Conservation (phyloP, 2,888 invertebrate species). For the Blastobasis adustella region DNA sequence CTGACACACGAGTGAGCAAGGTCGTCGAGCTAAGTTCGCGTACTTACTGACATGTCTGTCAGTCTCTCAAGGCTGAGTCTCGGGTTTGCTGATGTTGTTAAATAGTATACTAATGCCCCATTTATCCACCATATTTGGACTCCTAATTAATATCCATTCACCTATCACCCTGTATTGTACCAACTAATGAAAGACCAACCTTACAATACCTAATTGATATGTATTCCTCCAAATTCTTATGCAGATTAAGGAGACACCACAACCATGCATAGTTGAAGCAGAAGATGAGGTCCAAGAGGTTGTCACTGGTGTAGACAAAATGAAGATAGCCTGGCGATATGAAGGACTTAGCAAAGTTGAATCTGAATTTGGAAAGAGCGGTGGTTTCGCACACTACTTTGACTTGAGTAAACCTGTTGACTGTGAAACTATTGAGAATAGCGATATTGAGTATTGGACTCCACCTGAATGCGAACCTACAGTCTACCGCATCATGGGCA, state of each 20-base stretch:
- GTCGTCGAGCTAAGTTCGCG: no score
- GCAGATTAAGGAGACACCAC: constrained; percentile 66
- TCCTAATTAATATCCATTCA: no score
- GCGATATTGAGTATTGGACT: constrained; percentile 76
- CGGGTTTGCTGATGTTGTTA: no score
- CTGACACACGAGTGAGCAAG: no score
- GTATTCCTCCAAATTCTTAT: constrained; percentile 14
- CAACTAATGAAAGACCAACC: no score
- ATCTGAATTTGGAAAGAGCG: constrained; percentile 58
- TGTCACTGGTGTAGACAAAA: constrained; percentile 63
- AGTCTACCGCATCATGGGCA: no score
- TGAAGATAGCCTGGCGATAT: constrained; percentile 95
- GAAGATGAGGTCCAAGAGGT: constrained; percentile 47
- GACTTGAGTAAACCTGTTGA: constrained; percentile 86
- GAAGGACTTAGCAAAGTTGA: constrained; percentile 82
- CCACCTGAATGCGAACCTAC: constrained; percentile 15
- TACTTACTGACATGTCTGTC: no score
- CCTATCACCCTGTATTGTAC: no score
- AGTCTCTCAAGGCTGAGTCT: no score
- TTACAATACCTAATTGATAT: no score
- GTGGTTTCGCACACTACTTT: constrained; percentile 84
- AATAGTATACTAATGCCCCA: no score
- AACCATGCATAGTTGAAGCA: constrained; percentile 67
- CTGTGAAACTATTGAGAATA: constrained; percentile 68
- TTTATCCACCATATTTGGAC: no score